A percentile compares a stretch with the other conserved stretches of the same genome.
Conservation (phyloP, 1,140 invertebrate genomes). For the Drosophila mayri region DNA sequence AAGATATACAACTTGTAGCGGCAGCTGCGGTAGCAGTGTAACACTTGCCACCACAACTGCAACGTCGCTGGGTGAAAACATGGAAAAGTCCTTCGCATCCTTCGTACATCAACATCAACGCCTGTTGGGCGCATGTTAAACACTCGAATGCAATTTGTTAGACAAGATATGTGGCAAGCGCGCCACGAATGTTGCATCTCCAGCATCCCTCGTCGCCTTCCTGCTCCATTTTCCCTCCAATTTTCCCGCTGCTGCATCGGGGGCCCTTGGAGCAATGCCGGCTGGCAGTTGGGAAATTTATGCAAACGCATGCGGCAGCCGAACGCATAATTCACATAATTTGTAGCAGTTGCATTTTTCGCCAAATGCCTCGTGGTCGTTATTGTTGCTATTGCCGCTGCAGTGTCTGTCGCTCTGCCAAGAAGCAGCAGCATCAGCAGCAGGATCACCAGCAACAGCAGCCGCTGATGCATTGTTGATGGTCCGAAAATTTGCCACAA, state of each 20-base stretch:
- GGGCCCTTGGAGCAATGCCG: slow-evolving; percentile 54
- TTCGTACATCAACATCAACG: slow-evolving; percentile 78
- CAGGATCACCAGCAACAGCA: slow-evolving; percentile 31
- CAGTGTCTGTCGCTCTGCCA: slow-evolving; percentile 39
- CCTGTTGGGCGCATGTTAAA: slow-evolving; percentile 82
- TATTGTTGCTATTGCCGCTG: slow-evolving; percentile 47
- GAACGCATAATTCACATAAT: slow-evolving; percentile 83
- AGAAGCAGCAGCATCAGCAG: slow-evolving; percentile 37
- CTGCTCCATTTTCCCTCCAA: slow-evolving; percentile 5
- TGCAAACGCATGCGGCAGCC: slow-evolving; percentile 80
- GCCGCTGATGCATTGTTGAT: slow-evolving; percentile 78
- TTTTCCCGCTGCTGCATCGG: slow-evolving; percentile 26
- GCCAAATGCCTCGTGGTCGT: slow-evolving; percentile 68
- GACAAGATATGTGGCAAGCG: slow-evolving; percentile 81
- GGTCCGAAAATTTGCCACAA: slow-evolving; percentile 76
- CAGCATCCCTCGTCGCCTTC: neutral
- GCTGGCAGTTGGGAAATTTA: slow-evolving; percentile 78
- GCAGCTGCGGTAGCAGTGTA: slow-evolving; percentile 46
- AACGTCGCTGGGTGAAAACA: slow-evolving; percentile 62
- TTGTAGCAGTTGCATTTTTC: slow-evolving; percentile 80
- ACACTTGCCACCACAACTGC: slow-evolving; percentile 43
- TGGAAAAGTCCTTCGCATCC: slow-evolving; percentile 82
- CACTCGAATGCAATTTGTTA: slow-evolving; percentile 83
- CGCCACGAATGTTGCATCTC: slow-evolving; percentile 50
- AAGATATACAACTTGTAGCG: slow-evolving; percentile 41